A percentile compares a stretch with the other conserved stretches of the same genome.
Evolutionary conservation across 2,888 invertebrate genomes (phyloP).

Genomic region (Lycocerus yunnanus): DNA sequence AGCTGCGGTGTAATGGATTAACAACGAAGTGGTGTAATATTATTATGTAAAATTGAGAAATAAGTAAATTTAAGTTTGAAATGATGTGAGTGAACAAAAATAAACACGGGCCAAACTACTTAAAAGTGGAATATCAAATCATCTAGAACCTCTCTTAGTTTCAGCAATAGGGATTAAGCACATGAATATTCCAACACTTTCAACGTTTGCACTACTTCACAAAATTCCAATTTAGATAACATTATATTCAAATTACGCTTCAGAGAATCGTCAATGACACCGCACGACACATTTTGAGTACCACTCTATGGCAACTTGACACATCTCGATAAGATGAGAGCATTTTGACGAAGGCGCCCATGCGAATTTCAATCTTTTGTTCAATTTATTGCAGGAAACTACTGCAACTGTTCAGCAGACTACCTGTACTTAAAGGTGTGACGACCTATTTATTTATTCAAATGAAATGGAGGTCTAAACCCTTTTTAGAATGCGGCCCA

Average conservation of each 20-base stretch:
- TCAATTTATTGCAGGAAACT: constrained; percentile 19
- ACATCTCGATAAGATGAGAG: constrained; percentile 50
- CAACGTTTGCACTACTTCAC: constrained; percentile 27
- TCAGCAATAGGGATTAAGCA: constrained; percentile 8
- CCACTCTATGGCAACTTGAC: constrained; percentile 51
- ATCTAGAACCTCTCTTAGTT: constrained; percentile 4
- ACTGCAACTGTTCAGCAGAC: constrained; percentile 25
- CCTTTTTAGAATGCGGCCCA: constrained; percentile 35
- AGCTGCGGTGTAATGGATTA: background rate
- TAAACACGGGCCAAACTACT: background rate
- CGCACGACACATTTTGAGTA: constrained; percentile 47
- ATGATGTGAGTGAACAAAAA: background rate
- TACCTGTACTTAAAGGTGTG: constrained; percentile 39
- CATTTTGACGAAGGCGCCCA: constrained; percentile 31
- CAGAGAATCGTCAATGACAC: constrained; percentile 42
- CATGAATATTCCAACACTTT: constrained; percentile 15
- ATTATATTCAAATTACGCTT: constrained; percentile 45
- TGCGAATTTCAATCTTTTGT: constrained; percentile 26
- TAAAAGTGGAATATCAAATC: constrained; percentile 3
- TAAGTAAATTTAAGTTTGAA: background rate
- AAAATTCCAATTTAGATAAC: constrained; percentile 43
- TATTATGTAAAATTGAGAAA: background rate
- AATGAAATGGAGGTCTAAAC: constrained; percentile 38
- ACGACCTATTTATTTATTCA: constrained; percentile 42
- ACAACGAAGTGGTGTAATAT: background rate